Percentiles rank a stretch among this genome's conserved stretches.
phyloP scores from a whole-genome alignment of 1,140 invertebrate genomes.

The Lordiphosa clarofinis region DNA sequence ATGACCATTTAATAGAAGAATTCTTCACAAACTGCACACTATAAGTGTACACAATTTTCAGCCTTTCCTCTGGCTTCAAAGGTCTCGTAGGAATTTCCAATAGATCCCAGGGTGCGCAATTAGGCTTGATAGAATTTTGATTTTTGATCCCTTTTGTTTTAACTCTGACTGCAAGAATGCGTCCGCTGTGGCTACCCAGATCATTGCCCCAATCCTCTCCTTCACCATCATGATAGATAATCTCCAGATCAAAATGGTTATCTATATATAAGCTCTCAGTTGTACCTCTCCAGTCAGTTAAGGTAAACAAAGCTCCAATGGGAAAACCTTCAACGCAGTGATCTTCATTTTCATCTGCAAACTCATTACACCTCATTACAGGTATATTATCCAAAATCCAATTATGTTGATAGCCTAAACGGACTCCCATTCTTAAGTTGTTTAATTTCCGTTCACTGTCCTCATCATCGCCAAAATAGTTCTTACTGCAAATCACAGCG shows the following conservation, averaged over 20 bases:
- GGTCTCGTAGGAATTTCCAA: neutral
- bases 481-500: slow-evolving; percentile 51
- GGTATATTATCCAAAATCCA: slow-evolving; percentile 3
- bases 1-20: slow-evolving; percentile 1
- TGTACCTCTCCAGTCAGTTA: slow-evolving; percentile 63
- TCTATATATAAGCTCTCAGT: slow-evolving; percentile 92
- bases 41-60: neutral
- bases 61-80: neutral
- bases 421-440: neutral
- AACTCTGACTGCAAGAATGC: slow-evolving; percentile 90
- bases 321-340: slow-evolving; percentile 94
- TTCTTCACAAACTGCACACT: slow-evolving; percentile 1
- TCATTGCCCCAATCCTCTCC: slow-evolving; percentile 88
- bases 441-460: neutral
- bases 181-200: slow-evolving; percentile 15
- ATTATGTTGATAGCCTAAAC: slow-evolving; percentile 1
- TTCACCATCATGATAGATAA: slow-evolving; percentile 93
- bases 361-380: neutral
- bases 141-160: slow-evolving; percentile 82
- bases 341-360: slow-evolving; percentile 78
- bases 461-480: neutral
- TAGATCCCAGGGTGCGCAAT: too few relatives aligned
- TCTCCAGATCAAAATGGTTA: slow-evolving; percentile 96
- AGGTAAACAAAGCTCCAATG: slow-evolving; percentile 92
- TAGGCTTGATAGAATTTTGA: too few relatives aligned